Base-by-base conservation (phyloP, 2,888 invertebrate species). In the Ophion obscuratus region DNA sequence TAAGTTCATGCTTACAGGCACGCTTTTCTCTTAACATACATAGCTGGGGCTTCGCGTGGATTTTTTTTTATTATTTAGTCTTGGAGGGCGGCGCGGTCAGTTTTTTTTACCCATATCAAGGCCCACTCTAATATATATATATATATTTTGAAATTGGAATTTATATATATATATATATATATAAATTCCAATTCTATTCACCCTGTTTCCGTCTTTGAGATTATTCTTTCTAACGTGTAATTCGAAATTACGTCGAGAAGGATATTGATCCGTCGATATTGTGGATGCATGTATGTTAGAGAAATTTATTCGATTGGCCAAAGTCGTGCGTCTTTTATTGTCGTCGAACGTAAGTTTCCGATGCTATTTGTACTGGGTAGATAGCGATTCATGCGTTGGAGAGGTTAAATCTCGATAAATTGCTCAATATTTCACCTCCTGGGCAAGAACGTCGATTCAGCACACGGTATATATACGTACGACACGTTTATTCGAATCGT, bases 401-500 rank as follows among this genome's bases (percentile, higher is more conserved):
- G 31, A 27, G 67, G 59, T 67, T 67, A 11, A 76, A 75, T 62
- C 31, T 20, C 61, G 47, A 81, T 81, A 68, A 68, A 81, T 68
- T 75, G 47, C 44, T 47, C 53, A 36, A 81, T 81, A 81, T 68
- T 81, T 67, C 44, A 81, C 59, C 24, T 62, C 36, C 17, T 47
- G 66, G 68, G 67, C 27, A 31, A 59, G 36, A 53, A 31, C 44
- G 53, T 75, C 68, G 75, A 66, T 57, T 11, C 17, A 31, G 27
- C 10, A 53, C 53, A 47, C 36, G 62, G 11, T 40, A 40, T n/a
- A 27, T 62, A 68, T 24, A 61, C 24, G 62, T 40, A 31, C 57
- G 61, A 81, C 66, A 64, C 78, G 77, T 78, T 86, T 75, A 81
- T 81, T 92, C 91, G 90, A 91, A 91, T 92, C 91, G 92, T 92